A percentile compares a stretch with the other conserved stretches of the same genome.
phyloP scores from a whole-genome alignment of 2,888 invertebrate genomes.

The Timema cristinae region DNA sequence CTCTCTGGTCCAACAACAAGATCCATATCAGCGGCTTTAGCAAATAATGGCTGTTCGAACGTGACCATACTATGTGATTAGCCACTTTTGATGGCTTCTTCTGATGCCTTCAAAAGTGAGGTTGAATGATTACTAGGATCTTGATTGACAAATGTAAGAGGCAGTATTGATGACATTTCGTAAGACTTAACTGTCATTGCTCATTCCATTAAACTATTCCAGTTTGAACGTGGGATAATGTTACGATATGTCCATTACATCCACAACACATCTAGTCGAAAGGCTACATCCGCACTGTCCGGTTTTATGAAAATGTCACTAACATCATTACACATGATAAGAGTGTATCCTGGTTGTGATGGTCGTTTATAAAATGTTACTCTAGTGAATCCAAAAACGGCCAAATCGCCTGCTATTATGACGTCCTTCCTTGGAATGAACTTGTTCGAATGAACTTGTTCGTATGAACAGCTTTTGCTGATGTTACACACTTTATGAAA shows the following conservation, averaged over 20 bases:
- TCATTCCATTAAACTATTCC: background rate
- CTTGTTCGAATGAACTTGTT: background rate
- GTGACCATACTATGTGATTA: too few species aligned
- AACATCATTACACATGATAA: background rate
- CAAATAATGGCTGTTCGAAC: too few species aligned
- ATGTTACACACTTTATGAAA: slow-evolving; percentile 1
- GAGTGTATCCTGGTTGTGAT: background rate
- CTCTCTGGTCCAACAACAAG: too few species aligned
- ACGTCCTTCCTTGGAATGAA: slow-evolving; percentile 5
- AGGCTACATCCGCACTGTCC: background rate
- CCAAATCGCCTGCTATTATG: background rate
- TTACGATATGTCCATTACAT: background rate
- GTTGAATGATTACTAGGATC: too few species aligned
- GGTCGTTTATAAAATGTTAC: background rate
- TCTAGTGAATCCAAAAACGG: background rate
- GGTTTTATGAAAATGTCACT: background rate
- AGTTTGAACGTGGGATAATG: background rate
- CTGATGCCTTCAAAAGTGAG: too few species aligned
- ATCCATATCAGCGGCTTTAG: too few species aligned
- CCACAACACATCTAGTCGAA: background rate
- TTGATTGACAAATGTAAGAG: too few species aligned
- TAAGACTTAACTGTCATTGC: background rate
- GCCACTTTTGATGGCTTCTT: too few species aligned
- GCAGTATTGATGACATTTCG: background rate
- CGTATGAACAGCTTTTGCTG: background rate